A percentile compares a stretch with the other conserved stretches of the same genome.
phyloP scores from a whole-genome alignment of 2,888 invertebrate genomes.

The Cotesia congregata region DNA sequence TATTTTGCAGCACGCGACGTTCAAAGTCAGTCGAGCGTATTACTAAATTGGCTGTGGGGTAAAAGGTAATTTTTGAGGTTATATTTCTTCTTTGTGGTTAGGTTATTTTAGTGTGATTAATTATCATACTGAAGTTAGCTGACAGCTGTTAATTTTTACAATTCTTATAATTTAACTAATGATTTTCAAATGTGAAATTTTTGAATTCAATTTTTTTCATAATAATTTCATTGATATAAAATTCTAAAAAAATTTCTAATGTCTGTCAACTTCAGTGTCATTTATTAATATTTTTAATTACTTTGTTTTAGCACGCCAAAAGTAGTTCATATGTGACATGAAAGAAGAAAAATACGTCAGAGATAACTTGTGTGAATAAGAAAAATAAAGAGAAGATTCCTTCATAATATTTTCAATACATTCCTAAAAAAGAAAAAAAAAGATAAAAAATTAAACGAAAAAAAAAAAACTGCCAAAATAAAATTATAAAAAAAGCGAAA shows the following conservation, averaged over 20 bases:
- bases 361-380: background rate
- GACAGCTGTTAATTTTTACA: too few species aligned
- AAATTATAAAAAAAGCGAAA: background rate
- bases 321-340: slow-evolving; percentile 69
- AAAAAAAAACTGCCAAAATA: slow-evolving; percentile 1
- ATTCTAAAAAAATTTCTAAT: too few species aligned
- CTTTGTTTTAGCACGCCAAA: slow-evolving; percentile 65
- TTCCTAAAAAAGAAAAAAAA: background rate
- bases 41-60: slow-evolving; percentile 87
- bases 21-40: slow-evolving; percentile 84
- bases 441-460: background rate
- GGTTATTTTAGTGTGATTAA: too few species aligned
- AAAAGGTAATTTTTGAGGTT: slow-evolving; percentile 71
- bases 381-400: background rate
- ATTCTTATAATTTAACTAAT: too few species aligned
- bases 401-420: background rate
- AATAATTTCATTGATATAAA: background rate
- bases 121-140: too few species aligned
- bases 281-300: background rate
- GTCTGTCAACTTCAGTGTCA: too few species aligned
- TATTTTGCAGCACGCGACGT: slow-evolving; percentile 79
- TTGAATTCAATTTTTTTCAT: slow-evolving; percentile 19
- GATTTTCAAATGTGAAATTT: slow-evolving; percentile 14
- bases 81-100: too few species aligned
- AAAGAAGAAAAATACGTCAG: slow-evolving; percentile 47